Percentiles rank a stretch among this genome's conserved stretches.
Conservation (phyloP, 2,113 vertebrate genomes). For the Saccopteryx bilineata region DNA sequence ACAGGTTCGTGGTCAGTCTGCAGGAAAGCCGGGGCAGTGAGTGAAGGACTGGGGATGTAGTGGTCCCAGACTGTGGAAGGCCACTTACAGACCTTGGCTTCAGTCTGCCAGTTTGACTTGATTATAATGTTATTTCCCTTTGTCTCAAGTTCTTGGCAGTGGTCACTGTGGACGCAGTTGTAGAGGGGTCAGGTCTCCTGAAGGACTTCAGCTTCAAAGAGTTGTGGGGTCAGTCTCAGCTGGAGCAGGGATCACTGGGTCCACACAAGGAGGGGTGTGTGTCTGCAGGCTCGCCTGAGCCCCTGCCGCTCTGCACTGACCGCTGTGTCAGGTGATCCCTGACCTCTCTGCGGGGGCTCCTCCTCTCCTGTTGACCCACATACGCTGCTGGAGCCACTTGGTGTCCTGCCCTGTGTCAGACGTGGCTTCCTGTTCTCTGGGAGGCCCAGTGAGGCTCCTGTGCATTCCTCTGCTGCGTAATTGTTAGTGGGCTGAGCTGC, state of each 20-base stretch:
- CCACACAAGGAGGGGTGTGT: background rate
- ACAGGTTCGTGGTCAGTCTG: background rate
- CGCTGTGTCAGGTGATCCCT: fast-evolving
- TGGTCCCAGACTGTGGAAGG: background rate
- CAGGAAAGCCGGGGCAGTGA: background rate
- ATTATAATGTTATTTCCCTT: background rate
- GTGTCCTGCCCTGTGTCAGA: fast-evolving
- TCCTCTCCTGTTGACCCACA: fast-evolving
- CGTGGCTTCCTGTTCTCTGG: background rate
- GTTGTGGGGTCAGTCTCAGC: background rate
- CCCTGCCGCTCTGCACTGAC: fast-evolving
- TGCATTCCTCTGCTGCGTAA: background rate
- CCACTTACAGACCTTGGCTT: background rate
- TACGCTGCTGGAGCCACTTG: too few relatives aligned
- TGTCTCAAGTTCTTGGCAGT: background rate
- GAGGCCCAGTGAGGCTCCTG: background rate
- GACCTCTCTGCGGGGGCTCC: background rate
- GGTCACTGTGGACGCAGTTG: fast-evolving
- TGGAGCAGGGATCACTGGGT: background rate
- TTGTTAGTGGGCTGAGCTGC: background rate
- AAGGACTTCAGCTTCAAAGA: background rate
- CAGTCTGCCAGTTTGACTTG: background rate
- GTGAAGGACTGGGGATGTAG: fast-evolving
- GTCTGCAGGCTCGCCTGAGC: background rate
- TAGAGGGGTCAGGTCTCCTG: background rate